Conservation (phyloP, 1,140 invertebrate genomes). For the Panagrolaimus sp. region DNA sequence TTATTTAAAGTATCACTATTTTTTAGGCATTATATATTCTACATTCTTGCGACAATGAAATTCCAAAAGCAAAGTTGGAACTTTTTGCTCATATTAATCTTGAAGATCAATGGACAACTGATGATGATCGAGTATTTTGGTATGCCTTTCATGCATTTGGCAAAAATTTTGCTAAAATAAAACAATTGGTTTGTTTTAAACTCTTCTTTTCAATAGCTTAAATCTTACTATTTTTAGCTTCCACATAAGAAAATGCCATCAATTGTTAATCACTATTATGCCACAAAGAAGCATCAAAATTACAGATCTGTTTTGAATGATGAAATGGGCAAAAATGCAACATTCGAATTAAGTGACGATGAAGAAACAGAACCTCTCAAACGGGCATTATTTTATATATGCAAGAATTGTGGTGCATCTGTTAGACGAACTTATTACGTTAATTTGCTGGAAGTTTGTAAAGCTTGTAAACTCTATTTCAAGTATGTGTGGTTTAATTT, state of each 20-base stretch:
- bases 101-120: conserved; percentile 10
- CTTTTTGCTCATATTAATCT: conserved; percentile 7
- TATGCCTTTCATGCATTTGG: conserved; percentile 10
- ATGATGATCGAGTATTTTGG: conserved; percentile 14
- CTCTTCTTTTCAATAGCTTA: background rate
- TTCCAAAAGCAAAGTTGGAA: background rate
- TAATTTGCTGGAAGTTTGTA: conserved; percentile 13
- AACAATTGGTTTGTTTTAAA: background rate
- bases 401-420: conserved; percentile 6
- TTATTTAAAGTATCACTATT: no score
- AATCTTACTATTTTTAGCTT: background rate
- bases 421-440: conserved; percentile 8
- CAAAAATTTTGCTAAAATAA: conserved; percentile 6
- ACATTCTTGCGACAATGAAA: background rate
- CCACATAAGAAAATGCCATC: conserved; percentile 13
- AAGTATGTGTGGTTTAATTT: background rate
- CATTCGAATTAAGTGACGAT: background rate
- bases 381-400: background rate
- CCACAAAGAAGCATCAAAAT: conserved; percentile 7
- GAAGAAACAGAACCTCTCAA: conserved; percentile 3
- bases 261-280: conserved; percentile 1
- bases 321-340: background rate
- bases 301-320: background rate
- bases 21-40: conserved; percentile 3
- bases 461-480: conserved; percentile 12